These are phyloP conservation scores for Hestina assimilis DNA, from an alignment of 1,140 invertebrate species.

Conservation along the genomic window DNA sequence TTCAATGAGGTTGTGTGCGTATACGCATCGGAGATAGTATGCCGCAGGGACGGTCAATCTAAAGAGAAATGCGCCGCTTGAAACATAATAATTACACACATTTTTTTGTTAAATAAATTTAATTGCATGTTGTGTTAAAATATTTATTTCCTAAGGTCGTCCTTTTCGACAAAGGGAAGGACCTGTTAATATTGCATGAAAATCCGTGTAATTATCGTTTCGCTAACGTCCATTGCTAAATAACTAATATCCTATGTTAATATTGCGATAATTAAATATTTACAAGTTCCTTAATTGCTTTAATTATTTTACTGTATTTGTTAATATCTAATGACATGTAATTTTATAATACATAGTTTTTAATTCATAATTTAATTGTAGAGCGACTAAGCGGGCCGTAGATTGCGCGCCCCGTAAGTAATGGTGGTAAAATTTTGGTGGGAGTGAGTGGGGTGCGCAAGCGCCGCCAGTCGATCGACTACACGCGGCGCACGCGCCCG, in stretches of 20 bases:
- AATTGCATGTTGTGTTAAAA: slow-evolving; percentile 2
- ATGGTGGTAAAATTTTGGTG: slow-evolving; percentile 73
- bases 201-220: background rate
- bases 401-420: slow-evolving; percentile 32
- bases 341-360: too few relatives aligned
- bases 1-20: slow-evolving; percentile 47
- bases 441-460: slow-evolving; percentile 73
- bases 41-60: slow-evolving; percentile 50
- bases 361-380: too few relatives aligned
- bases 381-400: slow-evolving; percentile 62
- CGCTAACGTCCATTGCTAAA: background rate
- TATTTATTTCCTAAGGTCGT: background rate
- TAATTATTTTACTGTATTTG: too few relatives aligned
- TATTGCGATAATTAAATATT: background rate
- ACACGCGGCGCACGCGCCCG: slow-evolving; percentile 61
- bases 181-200: background rate
- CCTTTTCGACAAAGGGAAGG: background rate
- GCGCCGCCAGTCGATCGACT: slow-evolving; percentile 60
- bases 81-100: too few relatives aligned
- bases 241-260: background rate
- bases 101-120: too few relatives aligned
- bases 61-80: slow-evolving; percentile 66
- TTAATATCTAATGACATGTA: too few relatives aligned
- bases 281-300: too few relatives aligned
- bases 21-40: slow-evolving; percentile 70